Evolutionary conservation across 2,797 vertebrate genomes (phyloP), one percentile per base, ranked within the genome.

Genomic region (Glossophaga mutica): DNA sequence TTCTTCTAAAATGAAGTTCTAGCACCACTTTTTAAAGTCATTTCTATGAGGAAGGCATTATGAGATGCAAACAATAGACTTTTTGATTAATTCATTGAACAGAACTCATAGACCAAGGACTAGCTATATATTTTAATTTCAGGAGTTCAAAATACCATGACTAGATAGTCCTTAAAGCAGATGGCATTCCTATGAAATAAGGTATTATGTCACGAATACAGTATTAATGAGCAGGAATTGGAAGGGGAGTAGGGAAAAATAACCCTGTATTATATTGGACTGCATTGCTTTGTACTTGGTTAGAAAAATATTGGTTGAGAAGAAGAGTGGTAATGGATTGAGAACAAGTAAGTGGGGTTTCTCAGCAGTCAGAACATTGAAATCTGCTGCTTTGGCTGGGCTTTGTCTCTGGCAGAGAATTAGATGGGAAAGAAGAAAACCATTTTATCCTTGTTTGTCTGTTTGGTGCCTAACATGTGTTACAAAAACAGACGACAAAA

Each of bases 401-500:
- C 73, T 59, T 62, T 85, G 6, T 92, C 78, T 92, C 65, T 94
- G 85, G 15, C 15, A 94, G 83, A 73, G 73, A 95, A 76, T 37
- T 34, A 97, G 50, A 97, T 96, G 95, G 89, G 55, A 95, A 96
- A 93, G 92, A 94, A 94, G 6, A 15, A 96, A 90, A 88, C 32
- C 68, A 92, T 96, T 96, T 83, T 95, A 84, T 29, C 6, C 91
- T 1, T 6, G 52, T 96, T 97, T 97, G 79, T 86, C 52, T 19
- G 39, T 84, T 89, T 94, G 91, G 90, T 67, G 90, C 68, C 83
- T 95, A 94, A 95, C 84, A 88, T 96, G 48, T 59, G 97, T 50
- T 90, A 87, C 68, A 94, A 96, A 96, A 97, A 96, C 90, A 79
- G 96, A 90, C 5, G 96, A 88, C 76, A 88, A 92, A 96, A 81